A percentile compares a stretch with the other conserved stretches of the same genome.
These are phyloP conservation scores for Mareca penelope DNA, from an alignment of 2,797 vertebrate genomes.

Conservation along the genomic window DNA sequence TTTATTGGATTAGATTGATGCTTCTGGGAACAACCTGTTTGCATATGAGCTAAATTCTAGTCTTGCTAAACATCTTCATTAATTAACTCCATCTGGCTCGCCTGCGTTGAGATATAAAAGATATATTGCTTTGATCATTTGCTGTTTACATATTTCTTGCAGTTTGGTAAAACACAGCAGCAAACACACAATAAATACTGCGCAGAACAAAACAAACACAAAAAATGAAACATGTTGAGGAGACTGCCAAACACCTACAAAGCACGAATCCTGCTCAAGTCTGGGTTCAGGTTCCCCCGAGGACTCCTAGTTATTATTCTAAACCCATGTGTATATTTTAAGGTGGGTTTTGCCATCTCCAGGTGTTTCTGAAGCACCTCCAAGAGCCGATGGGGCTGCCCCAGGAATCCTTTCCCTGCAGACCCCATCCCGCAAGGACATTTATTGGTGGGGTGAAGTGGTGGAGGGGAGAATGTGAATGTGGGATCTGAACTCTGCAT, in stretches of 20 bases:
- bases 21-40: constrained; percentile 63
- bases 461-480: neutral
- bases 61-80: constrained; percentile 61
- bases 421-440: fast-evolving
- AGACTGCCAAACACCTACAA: neutral
- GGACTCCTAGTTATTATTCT: fast-evolving
- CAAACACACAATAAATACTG: constrained; percentile 19
- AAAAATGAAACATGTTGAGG: neutral
- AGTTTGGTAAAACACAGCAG: constrained; percentile 28
- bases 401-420: neutral
- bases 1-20: constrained; percentile 35
- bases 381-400: neutral
- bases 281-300: neutral
- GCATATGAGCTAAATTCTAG: neutral
- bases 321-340: fast-evolving
- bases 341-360: neutral
- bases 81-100: constrained; percentile 67
- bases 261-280: neutral
- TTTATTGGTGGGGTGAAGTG: neutral
- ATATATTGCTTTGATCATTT: constrained; percentile 53
- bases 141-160: constrained; percentile 46
- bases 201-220: neutral
- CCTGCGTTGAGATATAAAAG: neutral
- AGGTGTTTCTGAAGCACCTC: neutral
- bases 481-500: neutral